Conservation (phyloP, 2,888 invertebrate species). For the Horisme vitalbata region DNA sequence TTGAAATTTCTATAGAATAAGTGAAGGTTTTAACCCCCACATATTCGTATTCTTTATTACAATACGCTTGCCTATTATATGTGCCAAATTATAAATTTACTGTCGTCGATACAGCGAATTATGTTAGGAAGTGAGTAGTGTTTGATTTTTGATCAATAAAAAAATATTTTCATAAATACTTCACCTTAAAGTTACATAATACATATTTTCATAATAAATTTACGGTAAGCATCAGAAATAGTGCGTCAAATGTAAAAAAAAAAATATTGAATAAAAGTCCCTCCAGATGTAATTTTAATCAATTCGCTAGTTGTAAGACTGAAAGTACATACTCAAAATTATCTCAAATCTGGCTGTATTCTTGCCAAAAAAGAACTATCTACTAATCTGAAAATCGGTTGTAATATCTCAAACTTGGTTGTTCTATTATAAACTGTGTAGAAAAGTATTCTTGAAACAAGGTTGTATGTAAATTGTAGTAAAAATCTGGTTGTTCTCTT, state of each 20-base stretch:
- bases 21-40: not conserved
- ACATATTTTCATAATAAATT: slow-evolving; percentile 62
- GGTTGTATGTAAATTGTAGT: slow-evolving; percentile 35
- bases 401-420: slow-evolving; percentile 22
- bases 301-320: slow-evolving; percentile 79
- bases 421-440: slow-evolving; percentile 17
- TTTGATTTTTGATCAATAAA: slow-evolving; percentile 6
- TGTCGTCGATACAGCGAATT: slow-evolving; percentile 28
- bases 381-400: slow-evolving; percentile 16
- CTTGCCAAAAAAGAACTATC: slow-evolving; percentile 10
- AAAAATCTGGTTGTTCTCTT: slow-evolving; percentile 20
- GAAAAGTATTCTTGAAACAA: slow-evolving; percentile 16
- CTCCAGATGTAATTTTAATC: slow-evolving; percentile 74
- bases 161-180: slow-evolving; percentile 59
- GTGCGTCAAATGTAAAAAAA: slow-evolving; percentile 59
- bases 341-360: slow-evolving; percentile 43
- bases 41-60: slow-evolving; percentile 5
- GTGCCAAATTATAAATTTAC: slow-evolving; percentile 27
- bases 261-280: slow-evolving; percentile 71
- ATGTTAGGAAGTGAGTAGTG: slow-evolving; percentile 1
- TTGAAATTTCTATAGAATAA: not conserved
- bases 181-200: slow-evolving; percentile 60
- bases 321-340: slow-evolving; percentile 63
- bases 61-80: slow-evolving; percentile 20
- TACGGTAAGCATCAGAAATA: slow-evolving; percentile 51